Evolutionary conservation across 2,113 vertebrate species (phyloP), one percentile per base, ranked within the genome.

Genomic region (Thamnaconus septentrionalis): DNA sequence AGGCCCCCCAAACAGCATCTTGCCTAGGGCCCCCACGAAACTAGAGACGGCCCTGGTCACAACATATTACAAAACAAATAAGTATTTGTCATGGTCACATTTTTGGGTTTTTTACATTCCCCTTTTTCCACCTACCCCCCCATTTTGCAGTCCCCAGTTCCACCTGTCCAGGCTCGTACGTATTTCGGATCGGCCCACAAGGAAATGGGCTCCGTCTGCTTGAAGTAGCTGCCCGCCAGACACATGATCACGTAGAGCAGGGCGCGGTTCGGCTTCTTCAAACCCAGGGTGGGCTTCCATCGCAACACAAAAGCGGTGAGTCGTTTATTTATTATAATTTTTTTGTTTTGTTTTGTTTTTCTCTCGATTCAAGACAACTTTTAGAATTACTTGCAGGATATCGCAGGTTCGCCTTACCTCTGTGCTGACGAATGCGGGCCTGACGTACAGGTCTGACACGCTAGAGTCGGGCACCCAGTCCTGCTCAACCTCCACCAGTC

Each of bases 111-210:
- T 31, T 31, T 31, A 31, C 18, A 31, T 31, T 31, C 18, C 18
- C 44, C 5, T 45, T 7, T 45, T 7, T 4, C 8, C 3, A 72
- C 93, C 79, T 81, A 97, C 96, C 93, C 95, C 85, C 96, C 96
- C 82, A 98, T 69, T 80, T 98, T 98, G 91, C 91, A 95, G 89
- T 96, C 94, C 4, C 96, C 96, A 0, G 92, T 96, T 53, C 96
- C 96, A 70, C 95, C 95, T 87, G 89, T 93, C 95, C 95, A 98
- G 5, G 96, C 93, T 69, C 94, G 88, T 6, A 94, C 90, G 0
- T 93, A 96, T 79, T 95, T 95, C 0, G 93, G 92, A 75, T 96
- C 91, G 0, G 96, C 94, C 95, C 94, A 96, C 18, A 98, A 77
- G 10, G 94, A 94, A 67, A 97, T 82, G 0, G 91, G 88, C 7